Evolutionary conservation across 30 jellyfish, hydroid and myxozoan genomes (phyloP).

Genomic region (Sanderia malayensis): DNA sequence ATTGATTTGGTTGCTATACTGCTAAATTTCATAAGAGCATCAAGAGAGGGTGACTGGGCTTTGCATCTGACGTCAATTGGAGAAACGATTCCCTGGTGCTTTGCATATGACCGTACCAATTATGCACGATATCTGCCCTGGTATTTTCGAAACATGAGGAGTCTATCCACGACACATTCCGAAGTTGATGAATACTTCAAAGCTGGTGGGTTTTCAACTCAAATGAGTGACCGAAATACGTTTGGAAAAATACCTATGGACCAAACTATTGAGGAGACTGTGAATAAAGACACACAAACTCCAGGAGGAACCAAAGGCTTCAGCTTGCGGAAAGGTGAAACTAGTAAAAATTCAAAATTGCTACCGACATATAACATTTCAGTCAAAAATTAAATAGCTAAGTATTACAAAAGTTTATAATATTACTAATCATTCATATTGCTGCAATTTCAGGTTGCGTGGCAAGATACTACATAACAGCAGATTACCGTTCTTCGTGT

Average conservation of each 20-base stretch:
- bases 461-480: constrained; percentile 7
- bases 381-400: too few species aligned
- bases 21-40: constrained; percentile 18
- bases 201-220: constrained; percentile 35
- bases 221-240: constrained; percentile 4
- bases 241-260: constrained; percentile 6
- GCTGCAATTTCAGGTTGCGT: too few species aligned
- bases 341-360: neutral
- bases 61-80: constrained; percentile 17
- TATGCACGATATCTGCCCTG: constrained; percentile 6
- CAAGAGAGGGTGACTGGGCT: constrained; percentile 41
- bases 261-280: constrained; percentile 4
- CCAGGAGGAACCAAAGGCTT: constrained; percentile 34
- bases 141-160: constrained; percentile 13
- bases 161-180: constrained; percentile 27
- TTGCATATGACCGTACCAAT: constrained; percentile 35
- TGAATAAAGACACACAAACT: constrained; percentile 34
- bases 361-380: too few species aligned
- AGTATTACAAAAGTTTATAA: too few species aligned
- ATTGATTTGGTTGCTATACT: constrained; percentile 27
- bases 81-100: constrained; percentile 33
- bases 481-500: constrained; percentile 26
- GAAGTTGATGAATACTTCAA: constrained; percentile 7
- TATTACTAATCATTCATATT: too few species aligned
- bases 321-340: constrained; percentile 8